Evolutionary conservation across 2,888 invertebrate species (phyloP).

Genomic region (Gasteruption jaculator): DNA sequence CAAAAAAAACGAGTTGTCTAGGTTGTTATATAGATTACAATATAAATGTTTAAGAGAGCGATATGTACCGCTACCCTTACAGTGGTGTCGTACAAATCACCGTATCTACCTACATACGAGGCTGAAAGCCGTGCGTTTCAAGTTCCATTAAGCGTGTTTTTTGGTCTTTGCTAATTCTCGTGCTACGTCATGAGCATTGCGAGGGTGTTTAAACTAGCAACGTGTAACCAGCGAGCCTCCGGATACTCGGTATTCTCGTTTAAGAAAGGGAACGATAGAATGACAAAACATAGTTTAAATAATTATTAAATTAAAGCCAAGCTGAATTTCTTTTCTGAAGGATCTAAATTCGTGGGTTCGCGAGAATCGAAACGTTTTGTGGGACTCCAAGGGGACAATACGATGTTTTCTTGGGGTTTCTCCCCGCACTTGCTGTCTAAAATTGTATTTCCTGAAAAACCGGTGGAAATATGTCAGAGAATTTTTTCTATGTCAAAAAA

Average conservation of each 20-base stretch:
- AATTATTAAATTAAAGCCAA: conserved; percentile 16
- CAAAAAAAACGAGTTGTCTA: conserved; percentile 29
- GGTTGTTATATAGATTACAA: conserved; percentile 30
- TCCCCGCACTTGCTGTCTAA: too few relatives aligned
- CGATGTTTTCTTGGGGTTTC: too few relatives aligned
- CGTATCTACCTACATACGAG: conserved; percentile 29
- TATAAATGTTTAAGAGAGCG: conserved; percentile 29
- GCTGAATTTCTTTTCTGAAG: conserved; percentile 11
- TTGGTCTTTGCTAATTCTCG: conserved; percentile 10
- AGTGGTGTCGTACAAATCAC: too few relatives aligned
- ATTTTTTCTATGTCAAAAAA: too few relatives aligned
- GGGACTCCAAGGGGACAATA: too few relatives aligned
- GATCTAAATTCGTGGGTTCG: too few relatives aligned
- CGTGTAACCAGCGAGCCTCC: conserved; percentile 30
- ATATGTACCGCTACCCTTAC: conserved; percentile 25
- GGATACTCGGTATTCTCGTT: conserved; percentile 28
- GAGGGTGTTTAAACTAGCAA: too few relatives aligned
- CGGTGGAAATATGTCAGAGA: too few relatives aligned
- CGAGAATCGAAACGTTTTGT: too few relatives aligned
- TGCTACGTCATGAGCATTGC: too few relatives aligned
- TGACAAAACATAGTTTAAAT: conserved; percentile 7
- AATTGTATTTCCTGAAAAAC: too few relatives aligned
- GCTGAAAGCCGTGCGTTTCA: conserved; percentile 24
- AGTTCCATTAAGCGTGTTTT: conserved; percentile 12
- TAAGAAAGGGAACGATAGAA: conserved; percentile 18